Base-by-base conservation (phyloP, 2,888 invertebrate genomes). In the Morpho achilles region DNA sequence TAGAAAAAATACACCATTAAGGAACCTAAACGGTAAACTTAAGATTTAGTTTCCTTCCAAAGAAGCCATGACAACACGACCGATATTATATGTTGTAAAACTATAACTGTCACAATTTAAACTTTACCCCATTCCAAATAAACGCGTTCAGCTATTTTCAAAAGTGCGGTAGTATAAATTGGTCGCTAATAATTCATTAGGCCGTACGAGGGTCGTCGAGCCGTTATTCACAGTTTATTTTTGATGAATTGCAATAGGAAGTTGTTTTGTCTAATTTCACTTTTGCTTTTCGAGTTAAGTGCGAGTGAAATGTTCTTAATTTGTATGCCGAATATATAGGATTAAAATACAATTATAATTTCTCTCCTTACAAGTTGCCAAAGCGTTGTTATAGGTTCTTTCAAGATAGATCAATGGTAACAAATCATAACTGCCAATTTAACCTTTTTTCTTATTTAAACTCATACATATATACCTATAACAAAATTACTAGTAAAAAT, bases 1-100 rank as follows among this genome's bases (percentile, higher is more conserved):
- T 67, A 71, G 69, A 78, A 82, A 81, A 82, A 80, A 72, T 67
- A 63, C 57, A 68, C 77, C 86, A 86, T 84, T 87, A 84, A 79
- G 76, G 76, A 77, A 75, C 73, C 79, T 81, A 84, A 87, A 87
- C 81, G 82, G 85, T 86, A 80, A 83, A 85, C 83, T 72, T 65
- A 75, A 80, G 82, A 84, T 85, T 82, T 78, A 75, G 76, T 76
- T 86, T 81, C 81, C 74, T 79, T 78, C 76, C 75, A 72, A 69
- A 75, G 72, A 75, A 75, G 69, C 70, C 67, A 66, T 57, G 62
- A 57, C 60, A 56, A 50, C 16, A 63, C 66, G 56, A 64, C 56
- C 39, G 50, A 62, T 55, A 40, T 47, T 61, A 56, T 63, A 40
- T 23, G 50, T 43, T 7, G 41, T 7, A 43, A 54, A 50, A 9